Evolutionary conservation across 1,140 invertebrate genomes (phyloP).

Genomic region (Drosophila pandora): DNA sequence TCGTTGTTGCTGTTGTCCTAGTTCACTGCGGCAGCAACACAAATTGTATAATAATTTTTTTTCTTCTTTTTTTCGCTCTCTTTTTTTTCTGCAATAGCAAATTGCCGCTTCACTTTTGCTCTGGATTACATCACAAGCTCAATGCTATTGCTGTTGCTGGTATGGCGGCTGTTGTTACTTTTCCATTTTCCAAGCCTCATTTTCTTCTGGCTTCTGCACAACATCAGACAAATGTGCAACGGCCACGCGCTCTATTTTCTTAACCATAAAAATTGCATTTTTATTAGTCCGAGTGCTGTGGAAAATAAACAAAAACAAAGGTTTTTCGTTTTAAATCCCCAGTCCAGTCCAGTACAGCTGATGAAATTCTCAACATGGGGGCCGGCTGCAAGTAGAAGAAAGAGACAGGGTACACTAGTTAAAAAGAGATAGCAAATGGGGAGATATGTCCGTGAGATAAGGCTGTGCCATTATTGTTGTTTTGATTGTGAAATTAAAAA

Average conservation of each 20-base stretch:
- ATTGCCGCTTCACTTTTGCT: constrained; percentile 68
- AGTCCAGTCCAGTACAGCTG: constrained; percentile 12
- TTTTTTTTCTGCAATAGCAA: constrained; percentile 43
- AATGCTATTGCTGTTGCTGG: constrained; percentile 18
- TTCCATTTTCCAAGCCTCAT: constrained; percentile 62
- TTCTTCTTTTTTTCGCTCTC: background rate
- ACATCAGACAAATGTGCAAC: constrained; percentile 53
- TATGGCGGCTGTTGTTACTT: constrained; percentile 19
- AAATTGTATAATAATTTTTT: constrained; percentile 67
- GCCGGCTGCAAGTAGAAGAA: constrained; percentile 28
- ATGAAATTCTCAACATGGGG: constrained; percentile 39
- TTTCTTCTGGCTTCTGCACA: constrained; percentile 64
- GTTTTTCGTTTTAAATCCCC: background rate
- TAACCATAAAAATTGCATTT: constrained; percentile 69
- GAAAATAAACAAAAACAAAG: constrained; percentile 50
- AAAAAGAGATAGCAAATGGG: constrained; percentile 3
- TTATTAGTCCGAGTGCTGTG: constrained; percentile 51
- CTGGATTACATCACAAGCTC: constrained; percentile 68
- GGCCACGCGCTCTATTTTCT: constrained; percentile 71
- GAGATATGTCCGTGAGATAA: constrained; percentile 39
- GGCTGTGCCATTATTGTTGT: constrained; percentile 29
- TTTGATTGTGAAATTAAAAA: constrained; percentile 79
- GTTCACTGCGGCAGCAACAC: constrained; percentile 56
- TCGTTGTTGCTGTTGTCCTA: constrained; percentile 61
- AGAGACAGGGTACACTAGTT: constrained; percentile 4